Evolutionary conservation across 2,113 vertebrate genomes (phyloP), one percentile per base, ranked within the genome.

Genomic region (Toxotes jaculatrix): DNA sequence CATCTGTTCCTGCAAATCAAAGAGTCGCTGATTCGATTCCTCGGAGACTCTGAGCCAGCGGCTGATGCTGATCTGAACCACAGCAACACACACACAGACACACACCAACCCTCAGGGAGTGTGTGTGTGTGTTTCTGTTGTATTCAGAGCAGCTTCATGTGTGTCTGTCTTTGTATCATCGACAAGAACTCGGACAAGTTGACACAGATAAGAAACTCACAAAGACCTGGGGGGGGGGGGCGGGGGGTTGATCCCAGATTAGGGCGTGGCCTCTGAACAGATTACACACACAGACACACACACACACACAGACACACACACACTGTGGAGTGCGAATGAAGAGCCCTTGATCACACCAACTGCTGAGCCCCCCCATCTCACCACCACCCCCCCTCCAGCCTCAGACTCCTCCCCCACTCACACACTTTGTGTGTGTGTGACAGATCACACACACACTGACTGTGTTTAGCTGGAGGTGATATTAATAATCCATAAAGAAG

Each of bases 401-500:
- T 32, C 23, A 56, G 40, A 40, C 38, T 8, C 38, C 38, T 40
- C 38, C 38, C 38, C 49, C 47, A 56, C 81, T 10, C 62, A 68
- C 56, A 36, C 65, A 60, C 38, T 8, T 40, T 8, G 38, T 1
- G 7, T 57, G 27, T 73, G 57, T 68, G 59, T 77, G 56, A 81
- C 51, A 77, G 79, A 81, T 83, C 65, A 38, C 47, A 62, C 71
- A 73, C 77, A 71, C 76, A 69, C 60, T 5, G 9, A 31, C 27
- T 67, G 59, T 76, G 62, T 82, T 84, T 87, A 85, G 91, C 89
- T 84, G 69, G 82, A 90, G 88, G 91, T 83, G 88, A 89, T 86
- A 90, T 92, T 91, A 92, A 91, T 90, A 91, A 92, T 88, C 86
- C 84, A 92, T 92, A 88, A 90, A 89, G 89, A 72, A 82, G 86